Evolutionary conservation across 2,888 invertebrate species (phyloP).

Genomic region (Meliscaeva auricollis): DNA sequence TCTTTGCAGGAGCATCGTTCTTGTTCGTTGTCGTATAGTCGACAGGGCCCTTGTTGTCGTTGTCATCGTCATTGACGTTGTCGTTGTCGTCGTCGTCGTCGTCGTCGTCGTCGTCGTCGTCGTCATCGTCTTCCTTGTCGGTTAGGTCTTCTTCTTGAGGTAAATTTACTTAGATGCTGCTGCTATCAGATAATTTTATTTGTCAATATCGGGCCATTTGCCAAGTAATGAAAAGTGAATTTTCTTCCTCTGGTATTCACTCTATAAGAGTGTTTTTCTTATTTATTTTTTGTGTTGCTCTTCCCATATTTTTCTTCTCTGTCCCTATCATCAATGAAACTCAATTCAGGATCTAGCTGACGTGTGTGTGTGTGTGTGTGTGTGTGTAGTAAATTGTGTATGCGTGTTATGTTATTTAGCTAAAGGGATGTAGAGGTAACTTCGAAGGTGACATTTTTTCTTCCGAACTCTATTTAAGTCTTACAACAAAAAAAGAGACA

Average conservation of each 20-base stretch:
- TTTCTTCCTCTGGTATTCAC: constrained; percentile 58
- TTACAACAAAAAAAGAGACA: constrained; percentile 4
- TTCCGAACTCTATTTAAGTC: constrained; percentile 26
- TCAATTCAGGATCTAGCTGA: constrained; percentile 25
- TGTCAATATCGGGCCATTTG: constrained; percentile 76
- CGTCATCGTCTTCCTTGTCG: constrained; percentile 38
- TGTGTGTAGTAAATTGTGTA: constrained; percentile 20
- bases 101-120: constrained; percentile 24
- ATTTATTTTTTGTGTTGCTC: constrained; percentile 39
- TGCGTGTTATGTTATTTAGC: constrained; percentile 70
- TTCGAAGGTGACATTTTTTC: constrained; percentile 49
- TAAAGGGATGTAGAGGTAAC: constrained; percentile 42
- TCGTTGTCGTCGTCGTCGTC: constrained; percentile 23
- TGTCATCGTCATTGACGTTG: constrained; percentile 27
- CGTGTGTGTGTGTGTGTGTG: constrained; percentile 31
- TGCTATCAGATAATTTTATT: constrained; percentile 76
- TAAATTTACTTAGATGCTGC: constrained; percentile 76
- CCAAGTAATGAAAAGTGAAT: constrained; percentile 77
- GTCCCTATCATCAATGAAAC: constrained; percentile 18
- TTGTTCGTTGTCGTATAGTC: constrained; percentile 10
- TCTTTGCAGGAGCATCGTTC: constrained; percentile 28
- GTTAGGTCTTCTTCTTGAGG: constrained; percentile 65
- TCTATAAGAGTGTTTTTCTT: constrained; percentile 62
- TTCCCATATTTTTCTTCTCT: neutral
- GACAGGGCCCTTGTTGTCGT: constrained; percentile 31